phyloP scores from a whole-genome alignment of 2,797 vertebrate species.

The Hippopotamyrus pictus region DNA sequence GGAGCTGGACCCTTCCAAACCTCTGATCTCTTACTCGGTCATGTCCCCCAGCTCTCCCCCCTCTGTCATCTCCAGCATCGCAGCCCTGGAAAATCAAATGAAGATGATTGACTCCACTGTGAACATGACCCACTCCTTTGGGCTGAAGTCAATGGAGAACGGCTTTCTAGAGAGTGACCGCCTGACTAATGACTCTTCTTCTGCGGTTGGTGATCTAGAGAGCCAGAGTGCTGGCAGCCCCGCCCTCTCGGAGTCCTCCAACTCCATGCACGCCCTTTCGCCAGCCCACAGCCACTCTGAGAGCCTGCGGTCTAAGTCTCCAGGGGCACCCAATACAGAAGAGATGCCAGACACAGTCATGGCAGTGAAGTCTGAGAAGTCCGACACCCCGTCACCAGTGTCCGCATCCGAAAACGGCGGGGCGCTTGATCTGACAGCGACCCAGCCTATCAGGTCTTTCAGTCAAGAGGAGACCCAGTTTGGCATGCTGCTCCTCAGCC shows the following conservation, averaged over 20 bases:
- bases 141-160: constrained; percentile 75
- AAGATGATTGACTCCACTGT: constrained; percentile 93
- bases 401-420: constrained; percentile 75
- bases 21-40: constrained; percentile 65
- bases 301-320: constrained; percentile 85
- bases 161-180: constrained; percentile 74
- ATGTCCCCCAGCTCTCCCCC: constrained; percentile 82
- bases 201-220: constrained; percentile 78
- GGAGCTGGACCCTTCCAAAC: constrained; percentile 68
- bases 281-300: constrained; percentile 82
- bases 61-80: constrained; percentile 93
- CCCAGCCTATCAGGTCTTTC: constrained; percentile 74
- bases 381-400: constrained; percentile 79
- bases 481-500: constrained; percentile 92
- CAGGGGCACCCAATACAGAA: constrained; percentile 67
- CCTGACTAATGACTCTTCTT: constrained; percentile 83
- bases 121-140: constrained; percentile 73
- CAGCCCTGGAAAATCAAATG: constrained; percentile 97
- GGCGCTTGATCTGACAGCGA: constrained; percentile 90
- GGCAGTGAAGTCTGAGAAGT: constrained; percentile 90
- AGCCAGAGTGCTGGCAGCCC: constrained; percentile 90
- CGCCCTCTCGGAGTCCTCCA: constrained; percentile 86
- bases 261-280: constrained; percentile 86
- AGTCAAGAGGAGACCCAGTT: constrained; percentile 96
- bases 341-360: constrained; percentile 72